A percentile compares a stretch with the other conserved stretches of the same genome.
phyloP scores from a whole-genome alignment of 2,113 vertebrate genomes.

The Pan paniscus region DNA sequence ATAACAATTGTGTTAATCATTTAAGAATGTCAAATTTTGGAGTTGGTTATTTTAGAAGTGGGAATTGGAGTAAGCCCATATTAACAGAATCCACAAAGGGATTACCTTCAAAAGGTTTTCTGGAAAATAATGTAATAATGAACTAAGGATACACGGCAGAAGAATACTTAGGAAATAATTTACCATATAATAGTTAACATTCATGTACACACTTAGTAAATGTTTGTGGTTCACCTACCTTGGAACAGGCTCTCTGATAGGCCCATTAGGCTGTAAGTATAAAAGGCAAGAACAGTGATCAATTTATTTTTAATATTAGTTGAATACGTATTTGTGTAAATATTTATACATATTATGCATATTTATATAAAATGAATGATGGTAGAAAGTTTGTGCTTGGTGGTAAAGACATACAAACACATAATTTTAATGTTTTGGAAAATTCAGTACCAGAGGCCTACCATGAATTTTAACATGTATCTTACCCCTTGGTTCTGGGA shows the following conservation, averaged over 20 bases:
- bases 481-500: neutral
- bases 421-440: neutral
- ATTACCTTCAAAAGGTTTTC: neutral
- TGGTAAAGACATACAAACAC: neutral
- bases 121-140: neutral
- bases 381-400: neutral
- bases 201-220: neutral
- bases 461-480: neutral
- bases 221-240: neutral
- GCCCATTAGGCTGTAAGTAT: neutral
- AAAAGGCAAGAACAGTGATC: neutral
- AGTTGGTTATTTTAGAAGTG: slow-evolving; percentile 5
- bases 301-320: neutral
- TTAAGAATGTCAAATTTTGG: neutral
- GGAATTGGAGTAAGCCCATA: neutral
- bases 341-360: neutral
- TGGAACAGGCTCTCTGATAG: neutral
- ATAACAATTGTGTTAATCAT: neutral
- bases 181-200: neutral
- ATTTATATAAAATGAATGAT: neutral
- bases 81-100: neutral
- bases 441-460: neutral
- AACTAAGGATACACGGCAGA: neutral
- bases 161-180: neutral
- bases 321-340: neutral